Base-by-base conservation (phyloP, 2,113 vertebrate species). In the Cottus gobio region DNA sequence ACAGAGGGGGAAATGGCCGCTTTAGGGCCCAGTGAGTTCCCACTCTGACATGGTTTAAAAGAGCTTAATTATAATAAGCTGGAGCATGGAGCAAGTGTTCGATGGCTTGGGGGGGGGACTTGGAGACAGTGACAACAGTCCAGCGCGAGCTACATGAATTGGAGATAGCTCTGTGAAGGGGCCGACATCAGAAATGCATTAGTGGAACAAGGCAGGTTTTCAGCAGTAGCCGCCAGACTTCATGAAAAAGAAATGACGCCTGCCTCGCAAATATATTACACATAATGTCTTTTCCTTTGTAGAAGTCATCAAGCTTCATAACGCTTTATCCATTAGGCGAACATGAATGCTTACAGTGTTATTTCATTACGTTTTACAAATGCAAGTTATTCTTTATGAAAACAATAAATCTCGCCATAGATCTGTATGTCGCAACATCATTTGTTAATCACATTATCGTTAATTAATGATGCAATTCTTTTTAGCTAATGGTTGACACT, bases 11-110 rank as follows among this genome's bases (percentile, higher is more conserved):
- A 82, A 87, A 86, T 58, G 79, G 66, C 79, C 22, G 89, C 92
- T 93, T 85, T 61, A 84, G 84, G 88, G 84, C 74, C 64, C 34
- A 77, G 78, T 75, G 77, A 73, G 80, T 84, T 92, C 85, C 79
- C 88, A 79, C 80, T 66, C 77, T 87, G 88, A 91, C 90, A 89
- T 90, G 85, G 84, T 93, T 92, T 92, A 89, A 92, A 93, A 91
- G 86, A 85, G 82, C 90, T 93, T 94, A 94, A 94, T 94, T 94
- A 92, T 89, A 88, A 90, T 91, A 89, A 90, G 83, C 77, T 72
- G 63, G 78, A 89, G 76, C 80, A 81, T 82, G 78, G 79, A 90
- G 85, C 74, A 73, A 91, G 82, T 83, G 85, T 89, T 87, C 85
- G 77, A 81, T 80, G 85, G 85, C 90, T 85, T 22, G 58, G 39